Evolutionary conservation across 2,797 vertebrate species (phyloP), one percentile per base, ranked within the genome.

Genomic region (Danio albolineatus): DNA sequence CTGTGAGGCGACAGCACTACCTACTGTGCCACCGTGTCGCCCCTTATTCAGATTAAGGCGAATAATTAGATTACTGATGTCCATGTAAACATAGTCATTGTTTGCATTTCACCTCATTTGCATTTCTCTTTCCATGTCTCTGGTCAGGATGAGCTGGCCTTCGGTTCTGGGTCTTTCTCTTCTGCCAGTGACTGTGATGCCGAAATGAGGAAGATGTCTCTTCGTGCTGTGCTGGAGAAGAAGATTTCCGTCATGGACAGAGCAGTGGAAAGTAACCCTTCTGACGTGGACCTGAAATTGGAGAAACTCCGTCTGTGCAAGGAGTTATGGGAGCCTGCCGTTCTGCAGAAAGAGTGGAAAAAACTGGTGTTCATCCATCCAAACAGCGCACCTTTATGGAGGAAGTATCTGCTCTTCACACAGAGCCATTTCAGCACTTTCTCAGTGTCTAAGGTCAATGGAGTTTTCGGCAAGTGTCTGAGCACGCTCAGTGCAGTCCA

Each of bases 401-500:
- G 90, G 82, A 92, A 95, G 67, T 98, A 99, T 79, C 94, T 99
- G 57, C 87, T 96, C 4, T 99, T 98, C 87, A 96, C 93, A 69
- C 97, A 98, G 90, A 96, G 96, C 86, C 96, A 98, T 89, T 98
- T 97, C 89, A 97, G 96, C 88, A 96, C 94, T 49, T 98, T 99
- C 82, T 93, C 95, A 0, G 90, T 98, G 80, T 93, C 96, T 4
- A 97, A 95, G 88, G 94, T 99, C 73, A 95, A 94, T 80, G 79
- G 86, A 12, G 91, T 96, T 0, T 99, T 97, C 0, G 95, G 98
- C 38, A 99, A 98, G 84, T 98, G 97, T 90, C 90, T 99, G 78
- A 96, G 94, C 83, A 98, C 95, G 0, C 85, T 99, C 87, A 94
- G 96, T 16, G 95, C 95, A 0, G 96, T 98, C 2, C 92, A 89